Base-by-base conservation (phyloP, 2,113 vertebrate genomes). In the Lampris incognitus region DNA sequence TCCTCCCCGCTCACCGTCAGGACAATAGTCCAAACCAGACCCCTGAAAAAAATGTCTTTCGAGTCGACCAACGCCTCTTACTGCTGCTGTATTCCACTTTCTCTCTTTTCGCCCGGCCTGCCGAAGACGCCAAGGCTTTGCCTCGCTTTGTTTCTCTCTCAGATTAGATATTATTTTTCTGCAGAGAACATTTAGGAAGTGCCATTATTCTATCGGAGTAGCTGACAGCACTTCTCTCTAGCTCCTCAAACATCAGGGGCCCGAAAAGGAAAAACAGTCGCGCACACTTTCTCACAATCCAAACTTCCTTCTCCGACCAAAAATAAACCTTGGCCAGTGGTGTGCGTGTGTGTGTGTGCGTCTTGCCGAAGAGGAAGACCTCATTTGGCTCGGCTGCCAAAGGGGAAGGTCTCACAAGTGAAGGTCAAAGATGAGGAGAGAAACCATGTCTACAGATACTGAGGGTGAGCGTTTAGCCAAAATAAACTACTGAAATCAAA, bases 351-450 rank as follows among this genome's bases (percentile, higher is more conserved):
- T 69, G 72, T 68, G 5, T 88, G 83, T 77, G 76, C 72, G 79
- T 81, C 58, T 55, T 40, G 70, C 75, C 1, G 24, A 55, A 68
- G 58, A 83, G 78, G 84, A 89, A 91, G 85, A 78, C 9, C 74
- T 85, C 73, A 62, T 85, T 89, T 54, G 65, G 79, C 66, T 41
- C 66, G 76, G 68, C 1, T 9, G 77, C 74, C 54, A 1, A 71
- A 61, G 74, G 62, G 62, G 58, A 57, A 79, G 78, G 61, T 67
- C 72, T 51, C 71, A 60, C 66, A 83, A 63, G 66, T 37, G 8
- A 73, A 91, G 84, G 88, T 92, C 89, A 86, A 56, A 72, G 82
- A 82, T 61, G 72, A 82, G 56, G 68, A 76, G 75, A 85, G 86
- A 81, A 76, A 63, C 64, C 6, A 3, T 9, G 48, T 79, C 76